Conservation (phyloP, 2,888 invertebrate species). For the Lepidonotus clava region DNA sequence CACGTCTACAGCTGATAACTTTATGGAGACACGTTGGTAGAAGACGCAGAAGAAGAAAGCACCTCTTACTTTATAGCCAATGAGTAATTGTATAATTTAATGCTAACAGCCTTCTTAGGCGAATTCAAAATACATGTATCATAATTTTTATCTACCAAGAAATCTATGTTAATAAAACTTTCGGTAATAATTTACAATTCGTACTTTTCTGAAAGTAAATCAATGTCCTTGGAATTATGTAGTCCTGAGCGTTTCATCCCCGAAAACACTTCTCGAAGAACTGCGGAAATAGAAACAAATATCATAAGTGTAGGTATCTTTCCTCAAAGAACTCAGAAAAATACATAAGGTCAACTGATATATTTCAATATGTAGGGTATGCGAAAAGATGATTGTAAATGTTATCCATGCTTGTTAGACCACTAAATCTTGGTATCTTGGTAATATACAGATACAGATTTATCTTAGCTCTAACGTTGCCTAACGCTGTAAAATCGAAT, state of each 20-base stretch:
- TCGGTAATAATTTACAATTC: too few species aligned
- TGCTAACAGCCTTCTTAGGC: too few species aligned
- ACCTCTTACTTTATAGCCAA: too few species aligned
- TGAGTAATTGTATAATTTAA: too few species aligned
- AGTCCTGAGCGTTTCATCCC: neutral
- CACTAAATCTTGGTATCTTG: neutral
- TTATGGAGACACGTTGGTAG: too few species aligned
- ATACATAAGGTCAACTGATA: neutral
- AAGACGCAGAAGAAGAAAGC: too few species aligned
- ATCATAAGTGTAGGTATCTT: neutral
- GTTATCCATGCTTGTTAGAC: neutral
- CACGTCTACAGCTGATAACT: too few species aligned
- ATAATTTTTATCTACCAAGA: too few species aligned
- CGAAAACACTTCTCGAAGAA: neutral
- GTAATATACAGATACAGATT: neutral
- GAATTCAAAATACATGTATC: too few species aligned
- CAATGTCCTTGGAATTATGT: neutral
- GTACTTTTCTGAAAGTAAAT: neutral
- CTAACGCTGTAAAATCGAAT: neutral
- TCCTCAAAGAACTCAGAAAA: neutral
- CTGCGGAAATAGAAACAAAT: neutral
- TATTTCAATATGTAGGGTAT: neutral
- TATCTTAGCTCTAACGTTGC: neutral
- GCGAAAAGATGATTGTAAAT: neutral
- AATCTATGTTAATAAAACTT: too few species aligned